These are phyloP conservation scores for Drosophila kambysellisi DNA, from an alignment of 2,888 invertebrate species.

Conservation along the genomic window DNA sequence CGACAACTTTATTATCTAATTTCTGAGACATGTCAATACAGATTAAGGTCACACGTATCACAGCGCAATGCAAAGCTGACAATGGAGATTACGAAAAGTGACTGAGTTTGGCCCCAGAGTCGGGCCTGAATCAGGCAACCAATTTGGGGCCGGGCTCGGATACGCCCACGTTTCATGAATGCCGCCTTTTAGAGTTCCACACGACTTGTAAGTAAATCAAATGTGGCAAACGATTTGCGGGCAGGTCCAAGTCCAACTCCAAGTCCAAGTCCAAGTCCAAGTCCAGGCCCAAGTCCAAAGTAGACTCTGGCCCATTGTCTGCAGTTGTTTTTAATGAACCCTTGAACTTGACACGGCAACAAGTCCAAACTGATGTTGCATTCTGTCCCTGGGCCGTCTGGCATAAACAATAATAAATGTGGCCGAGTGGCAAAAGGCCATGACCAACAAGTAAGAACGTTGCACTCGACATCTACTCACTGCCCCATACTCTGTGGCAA, in stretches of 20 bases:
- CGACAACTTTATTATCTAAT: slow-evolving; percentile 78
- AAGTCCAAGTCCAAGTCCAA: background rate
- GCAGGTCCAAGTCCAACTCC: background rate
- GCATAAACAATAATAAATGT: slow-evolving; percentile 69
- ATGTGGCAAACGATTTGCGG: slow-evolving; percentile 16
- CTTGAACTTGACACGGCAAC: slow-evolving; percentile 80
- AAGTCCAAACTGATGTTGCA: slow-evolving; percentile 71
- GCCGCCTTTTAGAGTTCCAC: slow-evolving; percentile 16
- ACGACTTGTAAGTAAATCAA: slow-evolving; percentile 19
- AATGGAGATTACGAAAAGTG: slow-evolving; percentile 66
- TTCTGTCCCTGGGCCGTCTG: slow-evolving; percentile 52
- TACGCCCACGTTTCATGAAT: slow-evolving; percentile 48
- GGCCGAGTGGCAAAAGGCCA: slow-evolving; percentile 75
- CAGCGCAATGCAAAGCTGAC: slow-evolving; percentile 66
- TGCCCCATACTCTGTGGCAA: background rate
- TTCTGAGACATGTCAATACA: slow-evolving; percentile 78
- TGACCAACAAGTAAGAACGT: slow-evolving; percentile 61
- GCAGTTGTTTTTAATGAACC: slow-evolving; percentile 64
- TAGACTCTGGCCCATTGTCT: slow-evolving; percentile 15
- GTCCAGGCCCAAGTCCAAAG: slow-evolving; percentile 12
- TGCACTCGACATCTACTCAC: background rate
- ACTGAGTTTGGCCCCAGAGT: slow-evolving; percentile 19
- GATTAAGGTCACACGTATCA: slow-evolving; percentile 81
- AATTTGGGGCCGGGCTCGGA: slow-evolving; percentile 17
- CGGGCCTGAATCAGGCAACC: slow-evolving; percentile 7